Base-by-base conservation (phyloP, 53 echinoderm and acorn worm genomes). In the Hippasteria phrygiana region DNA sequence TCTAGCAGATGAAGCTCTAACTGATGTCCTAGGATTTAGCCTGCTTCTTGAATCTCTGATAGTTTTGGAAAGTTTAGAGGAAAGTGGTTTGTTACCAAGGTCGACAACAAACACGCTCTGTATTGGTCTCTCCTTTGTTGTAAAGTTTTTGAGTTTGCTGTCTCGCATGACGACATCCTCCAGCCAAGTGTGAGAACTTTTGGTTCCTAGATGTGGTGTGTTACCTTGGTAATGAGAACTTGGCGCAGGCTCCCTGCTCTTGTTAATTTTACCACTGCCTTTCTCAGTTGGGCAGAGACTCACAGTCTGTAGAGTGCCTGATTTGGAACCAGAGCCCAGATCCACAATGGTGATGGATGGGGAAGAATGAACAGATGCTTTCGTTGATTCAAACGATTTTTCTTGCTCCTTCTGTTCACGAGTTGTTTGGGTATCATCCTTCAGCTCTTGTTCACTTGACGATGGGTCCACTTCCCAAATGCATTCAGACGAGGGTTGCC, bases 101-200 rank as follows among this genome's bases (percentile, higher is more conserved):
- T 85, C 85, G 13, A 85, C 71, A 48, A 85, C 70, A 48, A 47
- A 47, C 51, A 85, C 85, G 71, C 71, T 85, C 37, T 85, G 70
- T 39, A 71, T 51, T 0, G 54, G 85, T 37, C 35, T 69, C 27
- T 17, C 10, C 66, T 82, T 43, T 28, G 32, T 12, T 28, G 17
- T 8, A 5, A 13, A 31, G 16, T 27, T 42, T 39, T 13, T 14
- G 22, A 5, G 22, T 22, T 36, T 33, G 48, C 18, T 38, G 43
- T 4, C 77, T 36, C 36, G 53, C 28, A 9, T 10, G 20, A 77
- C 28, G 3, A 35, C 37, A 2, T 35, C 69, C 27, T 67, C 16
- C 37, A 36, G 31, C 2, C 17, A 67, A 35, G 34, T 24, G 36
- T 9, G 26, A 16, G 5, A 12, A n/a, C 42, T 73, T 43, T 17